Evolutionary conservation across 2,888 invertebrate genomes (phyloP).

Genomic region (Eupithecia inturbata): DNA sequence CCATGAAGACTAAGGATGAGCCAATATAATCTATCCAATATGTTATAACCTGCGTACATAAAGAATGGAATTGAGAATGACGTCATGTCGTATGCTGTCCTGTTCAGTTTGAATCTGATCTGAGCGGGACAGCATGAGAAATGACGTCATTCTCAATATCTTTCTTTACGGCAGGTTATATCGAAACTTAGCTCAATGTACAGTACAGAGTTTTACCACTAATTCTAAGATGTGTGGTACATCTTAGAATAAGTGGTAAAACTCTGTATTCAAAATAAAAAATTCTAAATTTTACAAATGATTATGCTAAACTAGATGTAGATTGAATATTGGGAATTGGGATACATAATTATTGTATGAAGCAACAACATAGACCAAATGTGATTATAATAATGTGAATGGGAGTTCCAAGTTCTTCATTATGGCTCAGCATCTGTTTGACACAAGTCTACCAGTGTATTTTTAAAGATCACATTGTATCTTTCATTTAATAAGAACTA

Average conservation of each 20-base stretch:
- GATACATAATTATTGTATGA: background rate
- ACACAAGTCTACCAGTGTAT: background rate
- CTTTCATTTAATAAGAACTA: background rate
- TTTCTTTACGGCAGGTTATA: background rate
- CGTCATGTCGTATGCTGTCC: background rate
- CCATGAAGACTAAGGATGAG: slow-evolving; percentile 51
- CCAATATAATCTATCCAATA: background rate
- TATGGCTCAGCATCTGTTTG: background rate
- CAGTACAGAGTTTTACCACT: background rate
- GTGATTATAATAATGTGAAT: background rate
- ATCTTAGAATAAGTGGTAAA: no score
- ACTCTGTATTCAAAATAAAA: no score
- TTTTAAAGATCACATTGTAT: background rate
- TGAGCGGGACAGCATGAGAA: no score
- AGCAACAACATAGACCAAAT: background rate
- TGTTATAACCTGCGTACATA: background rate
- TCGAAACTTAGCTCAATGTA: background rate
- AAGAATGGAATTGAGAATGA: background rate
- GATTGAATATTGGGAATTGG: background rate
- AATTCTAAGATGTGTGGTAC: no score
- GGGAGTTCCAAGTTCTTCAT: background rate
- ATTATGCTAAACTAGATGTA: background rate
- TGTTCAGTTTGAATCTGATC: background rate
- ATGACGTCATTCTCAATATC: background rate
- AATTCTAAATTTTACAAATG: background rate